A percentile compares a stretch with the other conserved stretches of the same genome.
Conservation (phyloP, 2,113 vertebrate genomes). For the Mesitornis unicolor region DNA sequence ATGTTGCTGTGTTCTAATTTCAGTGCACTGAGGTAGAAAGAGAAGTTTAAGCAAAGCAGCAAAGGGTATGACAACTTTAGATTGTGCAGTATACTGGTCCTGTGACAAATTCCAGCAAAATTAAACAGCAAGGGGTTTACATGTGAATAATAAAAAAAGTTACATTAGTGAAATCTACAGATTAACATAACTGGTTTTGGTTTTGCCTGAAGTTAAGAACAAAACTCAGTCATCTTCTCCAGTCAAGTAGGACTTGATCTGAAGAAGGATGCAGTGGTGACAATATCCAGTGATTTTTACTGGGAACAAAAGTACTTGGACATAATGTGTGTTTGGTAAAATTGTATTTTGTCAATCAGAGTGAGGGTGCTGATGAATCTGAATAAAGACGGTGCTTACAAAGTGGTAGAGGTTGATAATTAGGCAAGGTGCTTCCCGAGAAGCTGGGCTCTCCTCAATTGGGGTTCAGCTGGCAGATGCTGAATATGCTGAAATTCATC, state of each 20-base stretch:
- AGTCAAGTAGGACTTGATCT: neutral
- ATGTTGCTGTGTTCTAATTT: neutral
- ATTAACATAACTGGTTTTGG: neutral
- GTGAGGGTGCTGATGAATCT: neutral
- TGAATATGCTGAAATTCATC: neutral
- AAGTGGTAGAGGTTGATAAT: neutral
- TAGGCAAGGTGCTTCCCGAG: neutral
- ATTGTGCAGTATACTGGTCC: neutral
- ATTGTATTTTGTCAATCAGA: neutral
- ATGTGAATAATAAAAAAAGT: neutral
- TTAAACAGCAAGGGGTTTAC: neutral
- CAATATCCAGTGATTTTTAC: neutral
- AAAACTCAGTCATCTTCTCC: neutral
- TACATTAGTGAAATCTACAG: neutral
- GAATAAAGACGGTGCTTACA: neutral
- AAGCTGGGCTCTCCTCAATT: neutral
- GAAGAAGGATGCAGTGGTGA: neutral
- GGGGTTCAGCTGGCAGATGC: neutral
- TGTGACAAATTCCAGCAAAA: neutral
- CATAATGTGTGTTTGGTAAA: neutral
- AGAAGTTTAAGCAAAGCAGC: neutral
- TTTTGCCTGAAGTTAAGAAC: neutral
- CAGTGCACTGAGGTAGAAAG: neutral
- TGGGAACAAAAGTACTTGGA: neutral
- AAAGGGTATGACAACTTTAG: neutral